Base-by-base conservation (phyloP, 1,140 invertebrate species). In the Eriosoma lanigerum region DNA sequence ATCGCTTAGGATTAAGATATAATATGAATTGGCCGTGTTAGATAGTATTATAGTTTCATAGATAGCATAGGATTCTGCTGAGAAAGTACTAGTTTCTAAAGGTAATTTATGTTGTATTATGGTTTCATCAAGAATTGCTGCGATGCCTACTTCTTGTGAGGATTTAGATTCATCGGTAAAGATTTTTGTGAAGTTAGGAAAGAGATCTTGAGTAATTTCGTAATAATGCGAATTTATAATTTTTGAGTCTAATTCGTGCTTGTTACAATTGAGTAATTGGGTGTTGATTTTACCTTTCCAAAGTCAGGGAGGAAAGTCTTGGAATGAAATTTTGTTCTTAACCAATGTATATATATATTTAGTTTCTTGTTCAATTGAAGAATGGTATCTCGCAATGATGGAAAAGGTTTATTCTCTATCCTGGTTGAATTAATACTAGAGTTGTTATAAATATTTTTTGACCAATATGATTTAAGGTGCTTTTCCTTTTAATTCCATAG, bases 91-190 rank as follows among this genome's bases (percentile, higher is more conserved):
- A 8, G 32, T 38, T 38, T 38, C 32, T 38, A 8, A 8, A 38
- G 32, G 32, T 38, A 38, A 8, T 38, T 38, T 38, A 38, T 38
- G 32, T 38, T 38, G 3, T 8, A 38, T 8, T 38, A 8, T 38
- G 8, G 32, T 38, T 38, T 38, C 32, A 8, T 38, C 32, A 3
- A 4, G 32, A 8, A 38, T 38, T 38, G 8, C 8, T 38, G 8
- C 32, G 8, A 8, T 4, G 32, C 32, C 8, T 4, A 26, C 24
- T 64, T 13, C 24, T 15, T 64, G 62, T 8, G 13, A 15, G 24
- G 62, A 29, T 64, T 64, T 64, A 38, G 62, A 64, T 64, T 2
- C 62, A 24, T 64, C n/a, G n/a, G n/a, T n/a, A n/a, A n/a, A n/a
- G n/a, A n/a, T n/a, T n/a, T n/a, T n/a, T n/a, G n/a, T n/a, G n/a